Conservation (phyloP, 2,113 vertebrate genomes). For the Psophia crepitans region DNA sequence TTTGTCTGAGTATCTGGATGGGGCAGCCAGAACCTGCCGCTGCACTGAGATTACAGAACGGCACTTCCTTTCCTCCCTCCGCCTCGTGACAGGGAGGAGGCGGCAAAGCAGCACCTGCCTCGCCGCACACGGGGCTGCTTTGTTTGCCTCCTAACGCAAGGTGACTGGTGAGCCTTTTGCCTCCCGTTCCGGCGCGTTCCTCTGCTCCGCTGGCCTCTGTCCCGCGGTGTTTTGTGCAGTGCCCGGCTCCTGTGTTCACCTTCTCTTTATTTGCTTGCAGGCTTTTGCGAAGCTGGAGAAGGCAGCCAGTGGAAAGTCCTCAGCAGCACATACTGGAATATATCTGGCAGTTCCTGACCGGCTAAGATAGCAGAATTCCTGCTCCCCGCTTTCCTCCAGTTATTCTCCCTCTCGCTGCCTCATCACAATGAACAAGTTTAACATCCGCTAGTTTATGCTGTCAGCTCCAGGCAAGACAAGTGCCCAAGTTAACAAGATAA, state of each 20-base stretch:
- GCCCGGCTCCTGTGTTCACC: not conserved
- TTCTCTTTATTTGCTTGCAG: not conserved
- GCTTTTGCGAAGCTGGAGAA: not conserved
- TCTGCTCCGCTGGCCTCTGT: not conserved
- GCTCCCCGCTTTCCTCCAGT: not conserved
- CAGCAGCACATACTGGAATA: not conserved
- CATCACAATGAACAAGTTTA: not conserved
- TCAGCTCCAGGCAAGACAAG: not conserved
- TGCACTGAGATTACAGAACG: too few relatives aligned
- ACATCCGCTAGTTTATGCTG: not conserved
- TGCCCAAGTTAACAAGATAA: not conserved
- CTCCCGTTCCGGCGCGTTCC: not conserved
- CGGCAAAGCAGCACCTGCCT: not conserved
- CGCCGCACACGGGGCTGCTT: rapidly evolving
- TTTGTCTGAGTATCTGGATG: not conserved
- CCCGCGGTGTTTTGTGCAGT: rapidly evolving
- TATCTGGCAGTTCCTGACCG: not conserved
- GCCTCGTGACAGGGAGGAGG: not conserved
- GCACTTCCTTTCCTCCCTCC: not conserved
- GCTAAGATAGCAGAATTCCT: not conserved
- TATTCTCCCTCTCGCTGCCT: not conserved
- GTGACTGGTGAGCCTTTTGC: not conserved
- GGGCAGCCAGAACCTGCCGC: not conserved
- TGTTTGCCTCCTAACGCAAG: not conserved
- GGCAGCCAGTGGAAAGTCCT: not conserved